phyloP scores from a whole-genome alignment of 2,797 vertebrate species.

The Helarctos malayanus region DNA sequence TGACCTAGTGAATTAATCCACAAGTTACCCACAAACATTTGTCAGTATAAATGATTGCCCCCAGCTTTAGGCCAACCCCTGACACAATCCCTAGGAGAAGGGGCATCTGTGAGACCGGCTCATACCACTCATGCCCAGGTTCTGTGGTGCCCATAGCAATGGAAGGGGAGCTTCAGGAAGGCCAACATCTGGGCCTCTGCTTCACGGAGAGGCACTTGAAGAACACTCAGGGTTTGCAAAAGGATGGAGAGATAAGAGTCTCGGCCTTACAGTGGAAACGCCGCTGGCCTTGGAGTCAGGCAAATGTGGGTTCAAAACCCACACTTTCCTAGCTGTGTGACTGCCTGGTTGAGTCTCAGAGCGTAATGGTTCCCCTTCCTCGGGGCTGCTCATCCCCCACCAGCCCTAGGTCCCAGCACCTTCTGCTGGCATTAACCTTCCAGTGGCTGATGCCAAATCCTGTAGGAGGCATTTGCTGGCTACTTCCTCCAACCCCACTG shows the following conservation, averaged over 20 bases:
- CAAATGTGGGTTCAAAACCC: fast-evolving
- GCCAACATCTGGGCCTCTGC: background rate
- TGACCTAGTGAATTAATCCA: background rate
- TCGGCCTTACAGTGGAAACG: background rate
- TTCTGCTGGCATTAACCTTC: background rate
- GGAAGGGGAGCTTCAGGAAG: background rate
- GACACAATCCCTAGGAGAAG: background rate
- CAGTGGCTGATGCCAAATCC: background rate
- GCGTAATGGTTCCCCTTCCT: background rate
- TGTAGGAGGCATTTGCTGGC: background rate
- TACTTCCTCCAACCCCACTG: background rate
- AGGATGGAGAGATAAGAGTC: background rate
- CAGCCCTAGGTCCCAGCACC: background rate
- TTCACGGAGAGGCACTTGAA: background rate
- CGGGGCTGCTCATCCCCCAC: background rate
- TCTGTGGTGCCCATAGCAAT: background rate
- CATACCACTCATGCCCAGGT: too few species aligned
- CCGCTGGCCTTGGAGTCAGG: background rate
- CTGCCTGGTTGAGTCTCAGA: background rate
- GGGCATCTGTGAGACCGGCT: background rate
- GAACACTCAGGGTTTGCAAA: background rate
- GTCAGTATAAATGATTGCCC: background rate
- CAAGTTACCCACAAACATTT: background rate
- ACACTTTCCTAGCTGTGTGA: background rate
- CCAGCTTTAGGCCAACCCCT: background rate